Percentiles rank a stretch among this genome's conserved stretches.
Conservation (phyloP, 1,140 invertebrate genomes). For the Macrobrachium rosenbergii region DNA sequence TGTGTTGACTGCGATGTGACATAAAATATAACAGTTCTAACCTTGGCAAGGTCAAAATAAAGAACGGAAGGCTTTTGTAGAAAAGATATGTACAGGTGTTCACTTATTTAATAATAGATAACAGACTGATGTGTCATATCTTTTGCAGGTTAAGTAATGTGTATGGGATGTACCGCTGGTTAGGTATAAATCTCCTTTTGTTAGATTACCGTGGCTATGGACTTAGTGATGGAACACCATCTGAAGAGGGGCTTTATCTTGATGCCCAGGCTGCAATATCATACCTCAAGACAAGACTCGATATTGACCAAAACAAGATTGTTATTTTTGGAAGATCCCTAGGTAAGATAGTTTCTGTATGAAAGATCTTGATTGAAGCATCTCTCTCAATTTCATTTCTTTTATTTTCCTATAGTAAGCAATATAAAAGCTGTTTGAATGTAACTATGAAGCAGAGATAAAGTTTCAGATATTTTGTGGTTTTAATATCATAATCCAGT, state of each 20-base stretch:
- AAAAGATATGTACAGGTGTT: too few species aligned
- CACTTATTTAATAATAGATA: background rate
- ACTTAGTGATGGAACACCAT: slow-evolving; percentile 88
- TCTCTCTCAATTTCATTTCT: background rate
- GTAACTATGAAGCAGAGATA: too few species aligned
- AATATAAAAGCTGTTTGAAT: too few species aligned
- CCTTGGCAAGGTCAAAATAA: too few species aligned
- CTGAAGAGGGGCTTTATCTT: slow-evolving; percentile 87
- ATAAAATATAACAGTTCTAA: too few species aligned
- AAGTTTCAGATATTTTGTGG: too few species aligned
- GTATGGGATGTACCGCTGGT: slow-evolving; percentile 82
- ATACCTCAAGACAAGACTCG: slow-evolving; percentile 83
- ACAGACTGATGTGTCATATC: slow-evolving; percentile 21
- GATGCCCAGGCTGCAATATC: slow-evolving; percentile 91
- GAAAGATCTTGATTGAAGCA: background rate
- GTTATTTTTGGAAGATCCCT: slow-evolving; percentile 94
- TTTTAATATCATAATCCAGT: too few species aligned
- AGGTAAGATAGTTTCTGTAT: slow-evolving; percentile 74
- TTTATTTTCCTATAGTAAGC: background rate
- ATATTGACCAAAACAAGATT: slow-evolving; percentile 88
- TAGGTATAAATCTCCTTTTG: slow-evolving; percentile 89
- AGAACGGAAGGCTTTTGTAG: too few species aligned
- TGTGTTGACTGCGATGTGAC: too few species aligned
- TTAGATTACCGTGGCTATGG: slow-evolving; percentile 96
- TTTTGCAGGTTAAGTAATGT: slow-evolving; percentile 79